Evolutionary conservation across 1,140 invertebrate genomes (phyloP), one percentile per base, ranked within the genome.

Genomic region (Diabrotica virgifera): DNA sequence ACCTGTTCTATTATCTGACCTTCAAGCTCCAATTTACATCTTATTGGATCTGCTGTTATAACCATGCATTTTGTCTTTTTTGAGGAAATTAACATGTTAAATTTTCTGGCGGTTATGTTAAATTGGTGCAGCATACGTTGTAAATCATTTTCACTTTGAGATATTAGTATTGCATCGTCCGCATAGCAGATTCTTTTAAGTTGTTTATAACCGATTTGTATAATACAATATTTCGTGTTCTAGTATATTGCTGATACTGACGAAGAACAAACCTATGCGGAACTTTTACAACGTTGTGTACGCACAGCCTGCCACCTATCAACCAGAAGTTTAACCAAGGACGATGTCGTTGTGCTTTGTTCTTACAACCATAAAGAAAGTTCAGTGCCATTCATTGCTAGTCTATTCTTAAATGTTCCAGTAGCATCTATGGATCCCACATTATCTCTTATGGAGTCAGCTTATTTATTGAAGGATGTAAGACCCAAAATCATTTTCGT

Each of bases 401-500:
- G 64, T 10, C 55, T 68, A 13, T 74, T 73, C 52, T 36, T 73
- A 40, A 70, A 70, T 0, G 54, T 66, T 0, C 67, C 52, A 51
- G 63, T 72, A 6, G 59, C 67, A 6, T 56, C 64, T 53, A 54
- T 76, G 40, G 73, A 76, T 65, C 72, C 73, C 6, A 37, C 60
- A 6, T 62, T 76, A 40, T 64, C 66, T 5, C 11, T 58, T 13
- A 58, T 46, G 13, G 70, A 76, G 6, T 64, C 65, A 10, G 52
- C 57, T 5, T 53, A 72, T 59, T 52, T 74, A n/a, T 35, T 76
- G 5, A 56, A 62, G 5, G 58, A 68, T 14, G 66, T 72, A 1
- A 63, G 55, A 58, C 74, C 74, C 24, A 71, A 64, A 64, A 64
- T 76, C 5, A 46, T 76, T 10, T 76, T 76, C 61, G 65, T 74